These are phyloP conservation scores for Anoura caudifer DNA, from an alignment of 2,113 vertebrate species.

Conservation along the genomic window DNA sequence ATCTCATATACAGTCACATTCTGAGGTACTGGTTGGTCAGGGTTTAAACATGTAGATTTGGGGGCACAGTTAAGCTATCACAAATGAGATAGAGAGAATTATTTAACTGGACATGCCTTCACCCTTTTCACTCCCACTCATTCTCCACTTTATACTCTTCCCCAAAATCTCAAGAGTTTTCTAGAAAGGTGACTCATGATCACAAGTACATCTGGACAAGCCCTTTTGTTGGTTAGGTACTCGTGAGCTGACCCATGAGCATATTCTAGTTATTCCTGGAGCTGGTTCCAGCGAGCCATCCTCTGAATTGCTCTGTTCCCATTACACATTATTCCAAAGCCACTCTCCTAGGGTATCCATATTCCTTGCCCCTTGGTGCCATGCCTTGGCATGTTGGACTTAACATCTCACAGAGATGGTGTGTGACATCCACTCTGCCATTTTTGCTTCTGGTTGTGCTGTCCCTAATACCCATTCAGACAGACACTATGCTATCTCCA, in stretches of 20 bases:
- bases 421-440: neutral
- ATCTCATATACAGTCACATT: neutral
- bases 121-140: neutral
- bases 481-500: neutral
- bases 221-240: neutral
- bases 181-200: neutral
- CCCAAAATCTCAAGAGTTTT: neutral
- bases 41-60: neutral
- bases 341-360: neutral
- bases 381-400: fast-evolving
- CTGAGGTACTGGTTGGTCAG: neutral
- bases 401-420: neutral
- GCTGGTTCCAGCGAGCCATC: neutral
- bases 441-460: neutral
- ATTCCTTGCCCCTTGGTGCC: neutral
- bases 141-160: neutral
- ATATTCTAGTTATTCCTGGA: neutral
- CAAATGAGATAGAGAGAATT: neutral
- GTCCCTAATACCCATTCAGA: neutral
- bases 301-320: neutral
- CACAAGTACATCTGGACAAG: neutral
- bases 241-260: fast-evolving
- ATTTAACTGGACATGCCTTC: neutral
- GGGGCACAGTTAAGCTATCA: neutral
- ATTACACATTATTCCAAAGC: neutral